Evolutionary conservation across 2,113 vertebrate genomes (phyloP).

Genomic region (Chascanopsetta lugubris): DNA sequence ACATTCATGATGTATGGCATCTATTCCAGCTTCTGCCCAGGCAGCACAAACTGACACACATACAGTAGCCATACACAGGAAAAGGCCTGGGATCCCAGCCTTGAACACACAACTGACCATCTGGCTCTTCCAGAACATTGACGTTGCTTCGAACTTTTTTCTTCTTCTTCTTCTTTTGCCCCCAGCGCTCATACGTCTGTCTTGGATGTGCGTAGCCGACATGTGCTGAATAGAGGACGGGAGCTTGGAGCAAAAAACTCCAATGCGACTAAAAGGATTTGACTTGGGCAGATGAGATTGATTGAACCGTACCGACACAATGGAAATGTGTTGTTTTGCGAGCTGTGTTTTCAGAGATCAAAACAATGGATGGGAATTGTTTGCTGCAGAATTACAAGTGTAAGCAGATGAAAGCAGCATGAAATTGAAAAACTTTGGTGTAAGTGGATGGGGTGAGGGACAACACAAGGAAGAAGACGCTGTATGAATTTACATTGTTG

Average conservation of each 20-base stretch:
- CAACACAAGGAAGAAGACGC: neutral
- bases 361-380: constrained; percentile 22
- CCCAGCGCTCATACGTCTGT: constrained; percentile 15
- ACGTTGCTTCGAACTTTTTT: constrained; percentile 8
- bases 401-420: constrained; percentile 37
- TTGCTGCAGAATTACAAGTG: constrained; percentile 32
- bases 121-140: constrained; percentile 61
- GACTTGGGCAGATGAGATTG: constrained; percentile 6
- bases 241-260: constrained; percentile 13
- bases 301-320: constrained; percentile 33
- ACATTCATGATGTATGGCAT: constrained; percentile 81
- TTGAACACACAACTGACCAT: constrained; percentile 69
- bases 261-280: constrained; percentile 17
- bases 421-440: constrained; percentile 40
- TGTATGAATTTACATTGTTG: constrained; percentile 18
- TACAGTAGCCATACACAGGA: constrained; percentile 45
- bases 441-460: constrained; percentile 11
- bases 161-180: too few relatives aligned
- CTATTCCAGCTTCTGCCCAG: constrained; percentile 74
- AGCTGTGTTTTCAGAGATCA: constrained; percentile 25
- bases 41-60: constrained; percentile 72
- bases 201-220: constrained; percentile 26
- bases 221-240: constrained; percentile 26
- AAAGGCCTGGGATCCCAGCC: constrained; percentile 61
- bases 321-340: constrained; percentile 10